Evolutionary conservation across 2,888 invertebrate species (phyloP).

Genomic region (Phyto melanocephala): DNA sequence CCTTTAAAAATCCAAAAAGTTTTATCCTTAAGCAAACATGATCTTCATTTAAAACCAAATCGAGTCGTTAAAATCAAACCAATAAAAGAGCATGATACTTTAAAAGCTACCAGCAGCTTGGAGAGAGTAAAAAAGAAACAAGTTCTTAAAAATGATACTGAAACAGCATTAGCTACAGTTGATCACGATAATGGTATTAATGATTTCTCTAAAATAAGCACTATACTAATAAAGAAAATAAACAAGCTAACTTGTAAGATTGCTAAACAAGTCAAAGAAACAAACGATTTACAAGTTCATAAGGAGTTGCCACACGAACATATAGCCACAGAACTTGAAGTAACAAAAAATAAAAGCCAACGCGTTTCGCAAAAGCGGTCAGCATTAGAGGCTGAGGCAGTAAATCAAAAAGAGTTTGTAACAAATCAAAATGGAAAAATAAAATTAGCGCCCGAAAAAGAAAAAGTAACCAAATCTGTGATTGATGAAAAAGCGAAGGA

Average conservation of each 20-base stretch:
- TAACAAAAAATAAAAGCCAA: too few species aligned
- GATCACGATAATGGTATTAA: too few species aligned
- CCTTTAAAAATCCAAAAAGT: slow-evolving; percentile 20
- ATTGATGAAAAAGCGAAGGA: neutral
- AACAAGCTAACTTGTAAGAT: slow-evolving; percentile 23
- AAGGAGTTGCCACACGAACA: neutral
- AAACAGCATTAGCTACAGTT: too few species aligned
- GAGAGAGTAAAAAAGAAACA: too few species aligned
- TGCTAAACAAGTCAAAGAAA: neutral
- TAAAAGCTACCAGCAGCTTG: neutral
- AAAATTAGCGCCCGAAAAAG: too few species aligned
- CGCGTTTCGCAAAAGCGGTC: neutral
- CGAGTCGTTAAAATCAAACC: neutral
- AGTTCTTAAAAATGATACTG: neutral
- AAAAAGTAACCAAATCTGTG: neutral
- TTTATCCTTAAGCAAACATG: neutral
- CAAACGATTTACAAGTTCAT: neutral
- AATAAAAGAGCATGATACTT: neutral
- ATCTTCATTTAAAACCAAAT: neutral
- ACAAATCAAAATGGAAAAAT: neutral
- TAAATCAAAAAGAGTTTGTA: neutral
- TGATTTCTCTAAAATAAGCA: slow-evolving; percentile 31
- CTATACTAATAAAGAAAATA: slow-evolving; percentile 31
- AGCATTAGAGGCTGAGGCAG: neutral
- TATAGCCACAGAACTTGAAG: neutral